Conservation (phyloP, 2,888 invertebrate genomes). For the Agrotis segetum region DNA sequence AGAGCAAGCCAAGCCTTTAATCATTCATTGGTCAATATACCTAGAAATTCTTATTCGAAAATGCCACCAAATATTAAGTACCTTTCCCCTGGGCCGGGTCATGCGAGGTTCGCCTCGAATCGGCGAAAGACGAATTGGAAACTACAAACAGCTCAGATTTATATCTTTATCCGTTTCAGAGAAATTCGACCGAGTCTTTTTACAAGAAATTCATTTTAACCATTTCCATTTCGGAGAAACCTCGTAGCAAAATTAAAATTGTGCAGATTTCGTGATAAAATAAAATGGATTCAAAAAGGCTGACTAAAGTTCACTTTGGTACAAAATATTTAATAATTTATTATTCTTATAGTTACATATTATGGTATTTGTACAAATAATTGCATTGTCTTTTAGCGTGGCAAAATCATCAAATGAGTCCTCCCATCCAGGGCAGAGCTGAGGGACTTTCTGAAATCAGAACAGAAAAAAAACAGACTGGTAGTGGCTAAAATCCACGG, state of each 20-base stretch:
- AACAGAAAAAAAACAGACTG: too few relatives aligned
- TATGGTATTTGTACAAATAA: too few relatives aligned
- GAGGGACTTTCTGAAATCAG: too few relatives aligned
- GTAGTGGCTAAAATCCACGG: too few relatives aligned
- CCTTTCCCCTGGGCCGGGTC: conserved; percentile 22
- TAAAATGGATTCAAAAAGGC: conserved; percentile 13
- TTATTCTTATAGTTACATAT: too few relatives aligned
- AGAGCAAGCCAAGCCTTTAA: not conserved
- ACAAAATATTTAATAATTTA: too few relatives aligned
- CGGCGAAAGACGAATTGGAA: conserved; percentile 34
- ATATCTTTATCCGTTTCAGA: conserved; percentile 35
- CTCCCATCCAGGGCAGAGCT: too few relatives aligned
- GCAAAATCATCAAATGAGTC: too few relatives aligned
- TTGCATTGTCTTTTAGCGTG: too few relatives aligned
- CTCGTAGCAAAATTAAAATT: conserved; percentile 24
- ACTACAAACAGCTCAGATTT: conserved; percentile 52
- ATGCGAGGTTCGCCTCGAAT: conserved; percentile 29
- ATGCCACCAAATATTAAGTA: conserved; percentile 36
- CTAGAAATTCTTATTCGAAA: conserved; percentile 15
- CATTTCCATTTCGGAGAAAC: conserved; percentile 8
- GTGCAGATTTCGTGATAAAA: conserved; percentile 4
- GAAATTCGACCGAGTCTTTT: conserved; percentile 25
- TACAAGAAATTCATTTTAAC: conserved; percentile 22
- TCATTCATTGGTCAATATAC: not conserved
- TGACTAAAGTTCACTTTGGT: not conserved